Percentiles rank a stretch among this genome's conserved stretches.
Evolutionary conservation across 2,888 invertebrate genomes (phyloP).

Genomic region (Acleris literana): DNA sequence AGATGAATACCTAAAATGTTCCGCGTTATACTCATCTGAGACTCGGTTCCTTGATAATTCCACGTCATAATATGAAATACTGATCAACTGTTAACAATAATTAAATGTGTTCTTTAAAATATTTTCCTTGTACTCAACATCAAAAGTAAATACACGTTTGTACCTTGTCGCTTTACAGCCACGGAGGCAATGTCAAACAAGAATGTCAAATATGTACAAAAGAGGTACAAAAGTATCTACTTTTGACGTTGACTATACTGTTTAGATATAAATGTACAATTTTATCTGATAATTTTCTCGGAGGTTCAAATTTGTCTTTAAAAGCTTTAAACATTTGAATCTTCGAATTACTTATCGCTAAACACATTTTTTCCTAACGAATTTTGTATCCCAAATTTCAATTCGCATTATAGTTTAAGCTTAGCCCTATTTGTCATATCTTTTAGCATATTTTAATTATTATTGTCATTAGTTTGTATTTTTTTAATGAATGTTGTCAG

Average conservation of each 20-base stretch:
- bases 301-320: slow-evolving; percentile 58
- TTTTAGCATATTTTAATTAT: slow-evolving; percentile 55
- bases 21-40: too few species aligned
- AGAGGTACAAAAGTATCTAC: too few species aligned
- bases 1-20: too few species aligned
- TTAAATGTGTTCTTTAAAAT: too few species aligned
- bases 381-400: slow-evolving; percentile 60
- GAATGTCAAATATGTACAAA: too few species aligned
- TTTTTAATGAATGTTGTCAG: slow-evolving; percentile 55
- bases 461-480: slow-evolving; percentile 59
- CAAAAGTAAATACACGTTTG: too few species aligned
- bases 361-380: slow-evolving; percentile 27
- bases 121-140: too few species aligned
- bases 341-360: slow-evolving; percentile 73
- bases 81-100: too few species aligned
- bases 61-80: too few species aligned
- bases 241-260: not conserved
- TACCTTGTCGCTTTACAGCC: too few species aligned
- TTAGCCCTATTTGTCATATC: slow-evolving; percentile 59
- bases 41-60: too few species aligned
- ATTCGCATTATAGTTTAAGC: slow-evolving; percentile 52
- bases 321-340: slow-evolving; percentile 51
- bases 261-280: slow-evolving; percentile 23
- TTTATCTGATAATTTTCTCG: slow-evolving; percentile 69
- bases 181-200: too few species aligned